Evolutionary conservation across 2,113 vertebrate species (phyloP).

Genomic region (Alethe diademata): DNA sequence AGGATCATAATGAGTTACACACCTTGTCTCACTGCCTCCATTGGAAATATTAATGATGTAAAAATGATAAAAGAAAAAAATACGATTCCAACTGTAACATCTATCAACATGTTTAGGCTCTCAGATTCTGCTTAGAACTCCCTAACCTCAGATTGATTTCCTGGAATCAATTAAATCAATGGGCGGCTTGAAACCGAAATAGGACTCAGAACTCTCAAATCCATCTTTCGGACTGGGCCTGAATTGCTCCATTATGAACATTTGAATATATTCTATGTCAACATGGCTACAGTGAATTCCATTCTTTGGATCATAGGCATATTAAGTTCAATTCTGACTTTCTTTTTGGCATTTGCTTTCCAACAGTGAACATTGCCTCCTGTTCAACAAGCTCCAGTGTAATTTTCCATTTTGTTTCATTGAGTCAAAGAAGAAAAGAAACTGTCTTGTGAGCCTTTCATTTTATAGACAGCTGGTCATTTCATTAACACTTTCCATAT

Average conservation of each 20-base stretch:
- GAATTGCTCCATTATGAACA: not conserved
- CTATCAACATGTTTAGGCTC: not conserved
- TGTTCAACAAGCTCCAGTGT: slow-evolving; percentile 58
- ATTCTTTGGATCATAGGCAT: not conserved
- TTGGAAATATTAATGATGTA: not conserved
- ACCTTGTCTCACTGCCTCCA: not conserved
- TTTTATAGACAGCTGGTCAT: slow-evolving; percentile 77
- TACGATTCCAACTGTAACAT: not conserved
- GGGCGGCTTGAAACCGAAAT: fast-evolving
- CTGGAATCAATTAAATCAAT: slow-evolving; percentile 12
- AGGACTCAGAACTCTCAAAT: not conserved
- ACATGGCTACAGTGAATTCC: not conserved
- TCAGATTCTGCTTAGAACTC: not conserved
- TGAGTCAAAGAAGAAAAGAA: slow-evolving; percentile 72
- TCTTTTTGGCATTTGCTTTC: slow-evolving; percentile 63
- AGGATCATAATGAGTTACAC: not conserved
- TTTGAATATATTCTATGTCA: not conserved
- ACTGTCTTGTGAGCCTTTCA: slow-evolving; percentile 66
- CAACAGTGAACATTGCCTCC: slow-evolving; percentile 52
- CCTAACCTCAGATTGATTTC: not conserved
- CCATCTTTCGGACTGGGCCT: not conserved
- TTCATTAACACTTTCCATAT: slow-evolving; percentile 78
- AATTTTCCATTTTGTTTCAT: slow-evolving; percentile 78
- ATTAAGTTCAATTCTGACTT: not conserved
- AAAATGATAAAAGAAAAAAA: not conserved